A percentile compares a stretch with the other conserved stretches of the same genome.
Conservation (phyloP, 2,113 vertebrate species). For the Halcyon senegalensis region DNA sequence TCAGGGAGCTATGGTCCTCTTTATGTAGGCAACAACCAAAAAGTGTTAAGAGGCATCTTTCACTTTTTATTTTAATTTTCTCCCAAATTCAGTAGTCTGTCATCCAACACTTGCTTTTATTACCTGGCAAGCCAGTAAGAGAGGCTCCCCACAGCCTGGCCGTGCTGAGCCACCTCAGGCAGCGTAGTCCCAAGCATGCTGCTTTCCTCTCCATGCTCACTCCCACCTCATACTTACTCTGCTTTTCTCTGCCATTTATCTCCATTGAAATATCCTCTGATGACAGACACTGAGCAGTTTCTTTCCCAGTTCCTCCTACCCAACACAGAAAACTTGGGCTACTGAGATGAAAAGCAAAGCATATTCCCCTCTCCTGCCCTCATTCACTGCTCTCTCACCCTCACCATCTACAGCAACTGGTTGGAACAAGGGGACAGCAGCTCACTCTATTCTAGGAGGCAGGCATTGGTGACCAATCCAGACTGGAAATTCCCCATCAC, state of each 20-base stretch:
- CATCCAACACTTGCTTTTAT: not conserved
- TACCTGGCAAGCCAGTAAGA: not conserved
- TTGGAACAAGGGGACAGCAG: not conserved
- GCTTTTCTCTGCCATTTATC: not conserved
- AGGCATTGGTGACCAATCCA: not conserved
- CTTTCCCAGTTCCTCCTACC: not conserved
- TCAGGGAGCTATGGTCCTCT: not conserved
- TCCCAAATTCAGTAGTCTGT: not conserved
- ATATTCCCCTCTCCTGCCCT: not conserved
- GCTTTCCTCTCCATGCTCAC: not conserved
- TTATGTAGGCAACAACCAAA: not conserved
- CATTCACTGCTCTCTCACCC: not conserved
- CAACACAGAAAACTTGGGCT: not conserved
- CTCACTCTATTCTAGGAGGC: not conserved
- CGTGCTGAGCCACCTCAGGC: accelerated
- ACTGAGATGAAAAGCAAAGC: not conserved
- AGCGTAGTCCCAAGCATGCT: not conserved
- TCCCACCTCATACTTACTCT: not conserved
- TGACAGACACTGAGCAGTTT: not conserved
- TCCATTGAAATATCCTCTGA: not conserved
- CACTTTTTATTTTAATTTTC: not conserved
- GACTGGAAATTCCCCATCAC: not conserved
- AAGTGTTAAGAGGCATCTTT: not conserved
- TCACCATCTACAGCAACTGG: not conserved
- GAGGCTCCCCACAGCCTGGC: not conserved